Base-by-base conservation (phyloP, 2,113 vertebrate species). In the Ursus arctos region DNA sequence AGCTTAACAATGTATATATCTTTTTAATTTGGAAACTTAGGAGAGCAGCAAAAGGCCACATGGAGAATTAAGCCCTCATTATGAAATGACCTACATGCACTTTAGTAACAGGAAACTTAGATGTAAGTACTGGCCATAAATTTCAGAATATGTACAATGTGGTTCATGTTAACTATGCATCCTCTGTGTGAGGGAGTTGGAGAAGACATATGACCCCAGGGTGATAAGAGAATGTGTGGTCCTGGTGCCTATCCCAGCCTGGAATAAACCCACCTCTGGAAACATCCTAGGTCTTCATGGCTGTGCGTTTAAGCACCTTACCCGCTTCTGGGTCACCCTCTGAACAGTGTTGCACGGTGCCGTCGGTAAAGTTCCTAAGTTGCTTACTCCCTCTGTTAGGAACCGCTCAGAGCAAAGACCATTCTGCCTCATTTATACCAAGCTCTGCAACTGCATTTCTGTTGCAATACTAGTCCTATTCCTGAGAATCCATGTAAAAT, bases 1-100 rank as follows among this genome's bases (percentile, higher is more conserved):
- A 43, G 47, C 8, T 97, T 87, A 91, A 40, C 7, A 24, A 49
- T 72, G 15, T 43, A 10, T 57, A 22, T 24, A 19, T 43, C 81
- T 77, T 89, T 81, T 67, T 72, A 63, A 94, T 71, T 84, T 88
- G n/a, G 49, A 87, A 94, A 90, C 65, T 28, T 89, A 67, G 55
- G 88, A 96, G 10, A 88, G 36, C 55, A 63, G 49, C 40, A 88
- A 82, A 96, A 91, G n/a, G 21, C 11, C n/a, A 71, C 36, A 12
- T 77, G 59, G n/a, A 81, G 22, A 87, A 74, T 65, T 22, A 88
- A 86, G 40, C 22, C 12, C 26, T 49, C 26, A 61, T 86, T 69
- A 49, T 69, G 79, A 89, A 88, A 43, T 69, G 4, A 92, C 14
- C 24, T 89, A 74, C 8, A 19, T 57, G 26, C 0, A 26, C 18